Conservation (phyloP, 2,797 vertebrate species). For the Pseudomugil tenellus region DNA sequence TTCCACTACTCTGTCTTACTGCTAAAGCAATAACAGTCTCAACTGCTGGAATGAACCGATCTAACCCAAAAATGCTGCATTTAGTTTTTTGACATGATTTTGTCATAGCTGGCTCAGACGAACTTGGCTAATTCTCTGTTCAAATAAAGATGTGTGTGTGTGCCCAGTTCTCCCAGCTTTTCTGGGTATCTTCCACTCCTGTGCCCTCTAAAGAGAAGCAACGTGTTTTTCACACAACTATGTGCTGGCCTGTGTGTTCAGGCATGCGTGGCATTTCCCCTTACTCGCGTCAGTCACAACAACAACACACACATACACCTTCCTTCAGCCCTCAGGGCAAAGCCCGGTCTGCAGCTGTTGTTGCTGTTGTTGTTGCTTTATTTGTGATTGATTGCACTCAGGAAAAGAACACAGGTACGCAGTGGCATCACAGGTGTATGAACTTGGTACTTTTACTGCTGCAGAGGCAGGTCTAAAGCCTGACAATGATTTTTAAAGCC, state of each 20-base stretch:
- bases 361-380: slow-evolving; percentile 61
- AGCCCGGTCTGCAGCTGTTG: slow-evolving; percentile 57
- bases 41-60: slow-evolving; percentile 39
- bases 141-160: slow-evolving; percentile 67
- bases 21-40: slow-evolving; percentile 39
- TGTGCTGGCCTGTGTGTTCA: slow-evolving; percentile 81
- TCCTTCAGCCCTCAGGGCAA: slow-evolving; percentile 64
- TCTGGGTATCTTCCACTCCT: slow-evolving; percentile 73
- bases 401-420: slow-evolving; percentile 61
- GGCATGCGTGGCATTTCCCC: slow-evolving; percentile 85
- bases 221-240: slow-evolving; percentile 82
- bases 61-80: too few relatives aligned
- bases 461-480: slow-evolving; percentile 21
- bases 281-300: slow-evolving; percentile 75
- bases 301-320: slow-evolving; percentile 60
- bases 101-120: slow-evolving; percentile 61
- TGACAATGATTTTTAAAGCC: slow-evolving; percentile 13
- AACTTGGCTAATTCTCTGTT: slow-evolving; percentile 63
- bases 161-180: slow-evolving; percentile 64
- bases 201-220: slow-evolving; percentile 77
- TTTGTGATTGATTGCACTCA: slow-evolving; percentile 51
- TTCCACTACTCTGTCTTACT: slow-evolving; percentile 40
- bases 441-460: slow-evolving; percentile 47
- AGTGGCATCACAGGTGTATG: slow-evolving; percentile 38
- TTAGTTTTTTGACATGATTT: slow-evolving; percentile 58